Conservation (phyloP, 2,797 vertebrate species). For the Cyclura pinguis region DNA sequence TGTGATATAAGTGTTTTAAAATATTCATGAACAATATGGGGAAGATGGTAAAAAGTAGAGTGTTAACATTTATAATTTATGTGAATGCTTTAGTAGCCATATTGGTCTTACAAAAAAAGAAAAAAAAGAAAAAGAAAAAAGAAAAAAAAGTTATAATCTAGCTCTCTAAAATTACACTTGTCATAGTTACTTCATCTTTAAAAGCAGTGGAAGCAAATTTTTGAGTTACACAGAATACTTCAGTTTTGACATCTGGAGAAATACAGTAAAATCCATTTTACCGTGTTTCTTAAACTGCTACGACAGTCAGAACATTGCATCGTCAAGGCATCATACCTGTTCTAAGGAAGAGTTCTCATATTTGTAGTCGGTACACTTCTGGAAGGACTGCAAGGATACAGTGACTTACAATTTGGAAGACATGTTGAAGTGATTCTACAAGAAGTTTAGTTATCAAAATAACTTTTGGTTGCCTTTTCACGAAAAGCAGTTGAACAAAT, state of each 20-base stretch:
- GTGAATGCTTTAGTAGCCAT: background rate
- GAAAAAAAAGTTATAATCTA: background rate
- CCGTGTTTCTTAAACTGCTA: background rate
- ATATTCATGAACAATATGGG: constrained; percentile 33
- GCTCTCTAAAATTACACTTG: background rate
- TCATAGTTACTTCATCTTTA: background rate
- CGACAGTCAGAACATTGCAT: background rate
- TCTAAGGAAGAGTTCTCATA: background rate
- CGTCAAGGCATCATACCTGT: background rate
- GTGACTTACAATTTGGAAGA: background rate
- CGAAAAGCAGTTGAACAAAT: background rate
- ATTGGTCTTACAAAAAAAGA: background rate
- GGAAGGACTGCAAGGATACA: background rate
- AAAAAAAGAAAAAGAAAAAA: background rate
- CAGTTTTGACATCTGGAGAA: background rate
- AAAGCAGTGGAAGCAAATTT: background rate
- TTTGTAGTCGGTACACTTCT: background rate
- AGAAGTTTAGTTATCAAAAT: background rate
- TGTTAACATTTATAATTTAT: constrained; percentile 36
- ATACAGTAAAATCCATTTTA: background rate
- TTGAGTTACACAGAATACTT: background rate
- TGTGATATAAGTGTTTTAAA: constrained; percentile 20
- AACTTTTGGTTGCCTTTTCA: background rate
- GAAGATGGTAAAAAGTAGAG: background rate
- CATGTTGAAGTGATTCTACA: background rate